Evolutionary conservation across 1,140 invertebrate genomes (phyloP), one percentile per base, ranked within the genome.

Genomic region (Drosophila equinoxialis): DNA sequence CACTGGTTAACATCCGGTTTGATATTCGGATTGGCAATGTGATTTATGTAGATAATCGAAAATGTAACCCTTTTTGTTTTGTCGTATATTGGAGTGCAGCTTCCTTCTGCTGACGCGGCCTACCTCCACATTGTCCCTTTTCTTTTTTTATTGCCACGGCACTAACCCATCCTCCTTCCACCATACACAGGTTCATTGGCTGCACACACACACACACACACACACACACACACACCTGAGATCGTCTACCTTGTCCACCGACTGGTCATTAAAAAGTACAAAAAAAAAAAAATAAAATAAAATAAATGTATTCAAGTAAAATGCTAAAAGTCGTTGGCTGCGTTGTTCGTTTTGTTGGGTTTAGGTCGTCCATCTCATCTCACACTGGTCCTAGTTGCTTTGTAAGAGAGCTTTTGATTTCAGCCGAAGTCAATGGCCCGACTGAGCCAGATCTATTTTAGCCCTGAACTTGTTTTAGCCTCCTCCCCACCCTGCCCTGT

Each of bases 181-280:
- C 20, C 17, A 6, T 30, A 51, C 45, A 4, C 10, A 51, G 37
- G 65, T 76, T 72, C 69, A 76, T 76, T 75, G 69, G 65, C 60
- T 65, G 62, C n/a, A 62, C 51, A 23, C 48, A 71, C 26, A 35
- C 41, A 55, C 30, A 58, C 8, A 58, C 30, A 58, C 26, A 23
- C 17, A 51, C 10, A 35, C 55, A 5, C 30, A n/a, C n/a, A 41
- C 8, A 23, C 60, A 14, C 11, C n/a, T 45, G 59, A 8, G 57
- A 64, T 41, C 58, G 71, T 39, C 64, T 42, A 66, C 30, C 64
- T 61, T 55, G 35, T 35, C 68, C 68, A 67, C 62, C 59, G 58
- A 33, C 72, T 54, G 79, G 65, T 82, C 71, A 82, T 82, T 78
- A 82, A 82, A 71, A 65, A 58, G 62, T 68, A 77, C 51, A 76